Evolutionary conservation across 2,113 vertebrate species (phyloP).

Genomic region (Herpailurus yagouaroundi): DNA sequence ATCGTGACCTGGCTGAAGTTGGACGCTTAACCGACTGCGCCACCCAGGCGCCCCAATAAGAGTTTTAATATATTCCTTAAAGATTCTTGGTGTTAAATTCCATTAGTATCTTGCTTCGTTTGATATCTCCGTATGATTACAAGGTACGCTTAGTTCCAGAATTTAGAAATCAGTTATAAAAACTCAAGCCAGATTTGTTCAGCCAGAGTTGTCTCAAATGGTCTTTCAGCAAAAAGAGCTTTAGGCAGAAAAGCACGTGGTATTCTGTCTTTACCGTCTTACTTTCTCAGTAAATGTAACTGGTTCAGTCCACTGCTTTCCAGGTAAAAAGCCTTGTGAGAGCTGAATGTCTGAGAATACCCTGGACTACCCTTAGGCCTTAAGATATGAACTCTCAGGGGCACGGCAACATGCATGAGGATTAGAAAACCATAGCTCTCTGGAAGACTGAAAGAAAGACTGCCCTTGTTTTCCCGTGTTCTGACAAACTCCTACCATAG

Average conservation of each 20-base stretch:
- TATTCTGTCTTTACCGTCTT: background rate
- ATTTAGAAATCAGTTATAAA: slow-evolving; percentile 54
- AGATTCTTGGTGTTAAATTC: background rate
- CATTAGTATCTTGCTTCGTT: background rate
- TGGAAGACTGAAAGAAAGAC: background rate
- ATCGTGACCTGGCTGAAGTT: too few species aligned
- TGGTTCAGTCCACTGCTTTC: background rate
- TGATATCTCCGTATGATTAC: background rate
- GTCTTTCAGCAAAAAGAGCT: background rate
- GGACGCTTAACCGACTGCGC: too few species aligned
- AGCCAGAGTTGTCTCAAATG: background rate
- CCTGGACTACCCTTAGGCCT: background rate
- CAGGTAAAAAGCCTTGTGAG: background rate
- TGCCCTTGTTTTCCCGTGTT: background rate
- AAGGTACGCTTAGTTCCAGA: slow-evolving; percentile 19
- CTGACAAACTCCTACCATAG: background rate
- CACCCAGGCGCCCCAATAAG: too few species aligned
- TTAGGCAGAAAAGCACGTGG: background rate
- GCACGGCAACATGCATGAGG: background rate
- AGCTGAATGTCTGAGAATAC: background rate
- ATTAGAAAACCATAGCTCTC: background rate
- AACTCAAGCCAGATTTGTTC: slow-evolving; percentile 16
- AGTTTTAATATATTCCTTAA: slow-evolving; percentile 37
- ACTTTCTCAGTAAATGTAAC: background rate
- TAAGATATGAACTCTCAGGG: background rate